Base-by-base conservation (phyloP, 2,888 invertebrate genomes). In the Tipula lateralis region DNA sequence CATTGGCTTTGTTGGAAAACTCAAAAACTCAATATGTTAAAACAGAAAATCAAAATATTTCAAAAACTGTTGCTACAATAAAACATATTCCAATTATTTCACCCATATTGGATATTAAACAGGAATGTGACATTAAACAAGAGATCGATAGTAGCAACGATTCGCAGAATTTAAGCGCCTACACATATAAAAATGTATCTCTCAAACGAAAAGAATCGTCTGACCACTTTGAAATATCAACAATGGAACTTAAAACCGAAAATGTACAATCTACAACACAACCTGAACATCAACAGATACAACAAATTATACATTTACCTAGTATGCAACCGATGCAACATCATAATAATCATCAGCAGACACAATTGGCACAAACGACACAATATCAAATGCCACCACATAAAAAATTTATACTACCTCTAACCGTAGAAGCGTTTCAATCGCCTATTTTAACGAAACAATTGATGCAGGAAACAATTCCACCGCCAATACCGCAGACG, bases 1-100 rank as follows among this genome's bases (percentile, higher is more conserved):
- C 66, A 2, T 12, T 66, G 66, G 66, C 66, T 1, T 85, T 90
- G 83, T 85, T 90, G 29, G 90, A 90, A 84, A 90, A 90, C 85
- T 88, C 90, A 9, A 90, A 90, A 85, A 86, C 87, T 0, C 90
- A 90, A 85, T 90, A 66, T 24, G 66, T 66, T 66, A 66, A 66
- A 12, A 66, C 90, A 84, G 89, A 89, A 29, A 87, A 87, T 19
- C 85, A 85, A 30, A 44, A 66, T 24, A 24, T 6, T 3, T 6
- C 12, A 66, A 66, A 66, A 24, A 7, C 6, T 24, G 2, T 66
- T 24, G 19, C 24, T 24, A 19, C 66, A 2, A 2, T 66, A 66
- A 66, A 66, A 66, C 66, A 66, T 24, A 66, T 66, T 2, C 66
- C 66, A 19, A 66, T 66, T 66, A 66, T 12, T 9, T 66, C 66